Evolutionary conservation across 2,888 invertebrate genomes (phyloP).

Genomic region (Tineola bisselliella): DNA sequence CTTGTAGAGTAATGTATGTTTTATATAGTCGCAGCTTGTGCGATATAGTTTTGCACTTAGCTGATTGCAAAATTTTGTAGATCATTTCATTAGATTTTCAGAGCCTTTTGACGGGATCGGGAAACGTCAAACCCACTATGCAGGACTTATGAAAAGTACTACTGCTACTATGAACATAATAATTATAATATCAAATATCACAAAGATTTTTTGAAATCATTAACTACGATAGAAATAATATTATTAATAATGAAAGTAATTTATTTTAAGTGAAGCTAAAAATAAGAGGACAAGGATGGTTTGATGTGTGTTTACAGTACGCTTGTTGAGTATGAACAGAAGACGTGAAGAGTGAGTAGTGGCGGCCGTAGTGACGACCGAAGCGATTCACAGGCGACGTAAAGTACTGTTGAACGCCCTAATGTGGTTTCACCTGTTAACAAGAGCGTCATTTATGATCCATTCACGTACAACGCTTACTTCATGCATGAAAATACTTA

Average conservation of each 20-base stretch:
- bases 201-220: background rate
- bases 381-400: background rate
- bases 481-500: too few species aligned
- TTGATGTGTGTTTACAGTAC: background rate
- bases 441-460: background rate
- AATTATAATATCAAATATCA: constrained; percentile 1
- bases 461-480: too few species aligned
- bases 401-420: constrained; percentile 1
- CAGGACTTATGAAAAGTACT: background rate
- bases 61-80: background rate
- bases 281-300: background rate
- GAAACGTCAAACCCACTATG: background rate
- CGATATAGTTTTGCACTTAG: constrained; percentile 47
- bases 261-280: background rate
- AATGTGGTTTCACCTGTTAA: constrained; percentile 14
- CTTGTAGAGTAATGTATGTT: constrained; percentile 28
- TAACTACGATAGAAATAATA: background rate
- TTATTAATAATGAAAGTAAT: background rate
- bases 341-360: background rate
- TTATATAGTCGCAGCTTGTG: constrained; percentile 35
- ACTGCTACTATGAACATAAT: background rate
- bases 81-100: too few species aligned
- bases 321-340: constrained; percentile 1
- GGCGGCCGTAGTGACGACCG: background rate
- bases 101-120: background rate